phyloP scores from a whole-genome alignment of 2,113 vertebrate species.

The Nothobranchius kuhntae region DNA sequence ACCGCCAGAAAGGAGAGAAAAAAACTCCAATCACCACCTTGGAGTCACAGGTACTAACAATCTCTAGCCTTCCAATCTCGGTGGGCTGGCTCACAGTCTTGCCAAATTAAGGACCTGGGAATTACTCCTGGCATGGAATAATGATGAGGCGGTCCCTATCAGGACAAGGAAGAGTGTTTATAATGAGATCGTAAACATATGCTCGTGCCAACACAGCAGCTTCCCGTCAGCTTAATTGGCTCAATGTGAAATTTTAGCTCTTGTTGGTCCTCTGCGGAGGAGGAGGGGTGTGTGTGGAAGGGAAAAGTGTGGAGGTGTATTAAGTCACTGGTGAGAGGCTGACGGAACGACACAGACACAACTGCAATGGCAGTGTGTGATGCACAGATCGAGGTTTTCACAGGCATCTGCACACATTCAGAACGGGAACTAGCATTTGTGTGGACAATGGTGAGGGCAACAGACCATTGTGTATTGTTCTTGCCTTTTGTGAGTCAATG shows the following conservation, averaged over 20 bases:
- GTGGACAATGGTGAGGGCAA: constrained; percentile 17
- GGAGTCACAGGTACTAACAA: constrained; percentile 45
- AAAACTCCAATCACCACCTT: constrained; percentile 21
- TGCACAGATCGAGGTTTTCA: constrained; percentile 11
- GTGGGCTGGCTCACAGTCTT: constrained; percentile 24
- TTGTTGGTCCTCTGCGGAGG: constrained; percentile 43
- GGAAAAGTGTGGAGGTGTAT: constrained; percentile 14
- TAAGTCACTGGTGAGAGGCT: constrained; percentile 23
- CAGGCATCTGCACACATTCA: background rate
- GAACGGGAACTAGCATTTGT: constrained; percentile 15
- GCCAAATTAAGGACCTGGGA: constrained; percentile 70
- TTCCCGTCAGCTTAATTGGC: constrained; percentile 70
- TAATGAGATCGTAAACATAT: constrained; percentile 75
- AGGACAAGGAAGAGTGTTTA: constrained; percentile 56
- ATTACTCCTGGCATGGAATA: constrained; percentile 55
- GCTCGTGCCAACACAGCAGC: constrained; percentile 59
- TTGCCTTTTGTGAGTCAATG: constrained; percentile 41
- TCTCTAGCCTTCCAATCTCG: constrained; percentile 35
- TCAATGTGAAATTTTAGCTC: constrained; percentile 50
- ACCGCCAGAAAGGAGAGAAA: background rate
- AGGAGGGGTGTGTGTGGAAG: constrained; percentile 20
- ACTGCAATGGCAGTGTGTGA: constrained; percentile 7
- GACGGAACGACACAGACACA: constrained; percentile 5
- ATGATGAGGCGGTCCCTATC: constrained; percentile 61
- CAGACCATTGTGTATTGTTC: constrained; percentile 40